Conservation (phyloP, 1,140 invertebrate species). For the Saccostrea glomerata region DNA sequence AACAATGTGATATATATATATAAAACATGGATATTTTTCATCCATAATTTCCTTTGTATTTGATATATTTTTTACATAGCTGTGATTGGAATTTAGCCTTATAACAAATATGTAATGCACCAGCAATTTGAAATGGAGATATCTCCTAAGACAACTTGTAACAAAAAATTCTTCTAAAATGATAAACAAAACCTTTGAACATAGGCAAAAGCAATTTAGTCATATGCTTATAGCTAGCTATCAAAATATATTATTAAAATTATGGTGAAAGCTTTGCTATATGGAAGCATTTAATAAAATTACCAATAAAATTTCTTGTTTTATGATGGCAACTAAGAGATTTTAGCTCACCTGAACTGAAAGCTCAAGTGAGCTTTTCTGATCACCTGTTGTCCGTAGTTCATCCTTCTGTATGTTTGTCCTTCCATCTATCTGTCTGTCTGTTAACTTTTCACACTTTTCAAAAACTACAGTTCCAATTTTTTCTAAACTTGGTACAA, state of each 20-base stretch:
- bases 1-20: slow-evolving; percentile 29
- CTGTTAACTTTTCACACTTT: too few species aligned
- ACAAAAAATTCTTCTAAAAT: not conserved
- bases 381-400: too few species aligned
- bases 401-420: too few species aligned
- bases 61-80: slow-evolving; percentile 10
- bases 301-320: slow-evolving; percentile 36
- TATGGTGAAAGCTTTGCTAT: slow-evolving; percentile 58
- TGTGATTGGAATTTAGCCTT: slow-evolving; percentile 20
- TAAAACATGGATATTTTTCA: not conserved
- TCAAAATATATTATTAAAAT: slow-evolving; percentile 47
- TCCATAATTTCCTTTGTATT: slow-evolving; percentile 13
- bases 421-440: too few species aligned
- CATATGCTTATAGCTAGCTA: slow-evolving; percentile 59
- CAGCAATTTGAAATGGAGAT: not conserved
- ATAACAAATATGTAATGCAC: not conserved
- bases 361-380: too few species aligned
- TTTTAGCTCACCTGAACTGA: too few species aligned
- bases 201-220: not conserved
- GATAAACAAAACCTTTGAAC: not conserved
- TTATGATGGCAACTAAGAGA: not conserved
- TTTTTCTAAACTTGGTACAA: too few species aligned
- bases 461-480: too few species aligned
- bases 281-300: slow-evolving; percentile 55
- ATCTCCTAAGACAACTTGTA: not conserved